phyloP scores from a whole-genome alignment of 2,888 invertebrate genomes.

The Sericinus montela region DNA sequence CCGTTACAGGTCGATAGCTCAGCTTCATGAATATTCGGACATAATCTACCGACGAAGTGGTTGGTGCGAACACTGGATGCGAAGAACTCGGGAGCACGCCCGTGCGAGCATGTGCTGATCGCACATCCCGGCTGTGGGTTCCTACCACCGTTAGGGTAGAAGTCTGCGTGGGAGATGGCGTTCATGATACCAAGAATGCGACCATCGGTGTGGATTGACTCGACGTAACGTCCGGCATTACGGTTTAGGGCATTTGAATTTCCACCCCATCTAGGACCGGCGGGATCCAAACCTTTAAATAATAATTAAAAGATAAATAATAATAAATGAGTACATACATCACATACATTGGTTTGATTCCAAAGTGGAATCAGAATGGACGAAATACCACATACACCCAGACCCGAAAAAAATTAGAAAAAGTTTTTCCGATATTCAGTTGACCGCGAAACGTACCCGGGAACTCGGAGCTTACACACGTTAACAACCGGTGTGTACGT shows the following conservation, averaged over 20 bases:
- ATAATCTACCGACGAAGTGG: constrained; percentile 44
- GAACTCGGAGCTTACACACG: too few relatives aligned
- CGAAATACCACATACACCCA: too few relatives aligned
- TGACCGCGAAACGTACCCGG: too few relatives aligned
- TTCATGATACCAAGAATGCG: constrained; percentile 51
- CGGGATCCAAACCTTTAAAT: constrained; percentile 54
- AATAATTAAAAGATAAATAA: neutral
- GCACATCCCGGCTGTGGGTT: constrained; percentile 57
- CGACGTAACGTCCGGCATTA: constrained; percentile 48
- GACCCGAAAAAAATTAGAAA: too few relatives aligned
- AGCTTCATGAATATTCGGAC: constrained; percentile 41
- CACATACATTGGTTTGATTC: too few relatives aligned
- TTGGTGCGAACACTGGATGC: constrained; percentile 47
- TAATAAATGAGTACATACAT: too few relatives aligned
- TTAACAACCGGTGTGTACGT: too few relatives aligned
- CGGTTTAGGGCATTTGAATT: constrained; percentile 42
- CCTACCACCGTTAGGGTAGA: constrained; percentile 63
- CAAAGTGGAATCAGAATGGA: too few relatives aligned
- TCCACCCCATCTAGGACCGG: constrained; percentile 51
- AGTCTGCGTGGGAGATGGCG: constrained; percentile 48
- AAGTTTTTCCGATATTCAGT: too few relatives aligned
- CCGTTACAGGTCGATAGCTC: constrained; percentile 39
- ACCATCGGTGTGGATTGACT: constrained; percentile 61
- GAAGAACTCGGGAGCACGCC: constrained; percentile 45
- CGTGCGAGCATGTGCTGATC: constrained; percentile 51